These are phyloP conservation scores for Peromyscus attwateri DNA, from an alignment of 2,797 vertebrate genomes.

Conservation along the genomic window DNA sequence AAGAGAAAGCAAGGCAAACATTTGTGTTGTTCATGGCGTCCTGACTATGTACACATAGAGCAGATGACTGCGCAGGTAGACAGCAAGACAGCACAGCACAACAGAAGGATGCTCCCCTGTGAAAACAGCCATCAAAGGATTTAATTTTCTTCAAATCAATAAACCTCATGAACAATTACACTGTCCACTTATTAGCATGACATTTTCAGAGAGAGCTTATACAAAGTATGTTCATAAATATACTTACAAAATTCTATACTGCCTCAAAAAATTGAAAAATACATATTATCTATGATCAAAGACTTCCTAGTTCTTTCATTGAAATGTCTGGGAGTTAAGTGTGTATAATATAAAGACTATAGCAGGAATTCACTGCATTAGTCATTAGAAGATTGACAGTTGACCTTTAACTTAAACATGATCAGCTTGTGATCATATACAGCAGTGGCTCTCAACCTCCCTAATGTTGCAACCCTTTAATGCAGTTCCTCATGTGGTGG, in stretches of 20 bases:
- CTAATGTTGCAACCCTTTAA: background rate
- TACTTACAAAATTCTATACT: conserved; percentile 24
- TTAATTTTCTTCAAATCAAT: conserved; percentile 38
- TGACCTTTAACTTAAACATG: conserved; percentile 51
- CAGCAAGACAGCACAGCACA: background rate
- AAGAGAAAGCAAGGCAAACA: conserved; percentile 6
- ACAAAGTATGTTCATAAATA: conserved; percentile 10
- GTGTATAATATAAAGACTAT: background rate
- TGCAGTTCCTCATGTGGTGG: background rate
- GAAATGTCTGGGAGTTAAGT: background rate
- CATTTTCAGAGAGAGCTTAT: background rate
- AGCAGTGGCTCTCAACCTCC: background rate
- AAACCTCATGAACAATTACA: conserved; percentile 13
- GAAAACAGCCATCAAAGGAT: conserved; percentile 24
- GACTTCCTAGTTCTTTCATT: background rate
- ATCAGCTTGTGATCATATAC: background rate
- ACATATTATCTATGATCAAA: background rate
- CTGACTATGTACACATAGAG: background rate
- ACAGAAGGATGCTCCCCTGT: background rate
- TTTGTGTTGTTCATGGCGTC: background rate
- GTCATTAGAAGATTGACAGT: conserved; percentile 21
- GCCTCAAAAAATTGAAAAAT: conserved; percentile 36
- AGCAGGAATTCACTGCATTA: background rate
- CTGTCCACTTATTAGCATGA: conserved; percentile 27
- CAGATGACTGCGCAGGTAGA: background rate